A percentile compares a stretch with the other conserved stretches of the same genome.
Conservation (phyloP, 2,888 invertebrate genomes). For the Sinhomidia bicolor region DNA sequence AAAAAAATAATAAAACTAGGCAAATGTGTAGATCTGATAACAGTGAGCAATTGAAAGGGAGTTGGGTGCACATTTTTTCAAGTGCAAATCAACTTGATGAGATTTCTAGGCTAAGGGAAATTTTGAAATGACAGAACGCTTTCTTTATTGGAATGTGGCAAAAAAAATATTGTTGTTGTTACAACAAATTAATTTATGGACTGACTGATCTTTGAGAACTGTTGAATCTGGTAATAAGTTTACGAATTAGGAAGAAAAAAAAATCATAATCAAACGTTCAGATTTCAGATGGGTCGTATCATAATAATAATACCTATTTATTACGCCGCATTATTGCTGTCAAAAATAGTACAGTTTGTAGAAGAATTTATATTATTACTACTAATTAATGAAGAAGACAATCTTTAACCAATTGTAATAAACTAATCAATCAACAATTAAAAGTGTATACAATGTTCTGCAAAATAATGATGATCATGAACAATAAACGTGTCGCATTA, state of each 20-base stretch:
- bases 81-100: too few relatives aligned
- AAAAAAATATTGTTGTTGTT: too few relatives aligned
- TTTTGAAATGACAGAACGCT: too few relatives aligned
- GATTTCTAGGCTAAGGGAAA: too few relatives aligned
- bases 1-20: too few relatives aligned
- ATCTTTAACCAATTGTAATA: slow-evolving; percentile 20
- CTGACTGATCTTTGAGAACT: slow-evolving; percentile 30
- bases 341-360: background rate
- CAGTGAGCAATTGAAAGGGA: too few relatives aligned
- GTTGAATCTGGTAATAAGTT: slow-evolving; percentile 3
- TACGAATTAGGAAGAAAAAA: background rate
- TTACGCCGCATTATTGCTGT: background rate
- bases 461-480: background rate
- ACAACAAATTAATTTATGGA: background rate
- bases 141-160: too few relatives aligned
- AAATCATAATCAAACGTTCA: background rate
- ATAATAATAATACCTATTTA: background rate
- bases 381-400: background rate
- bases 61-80: too few relatives aligned
- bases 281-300: background rate
- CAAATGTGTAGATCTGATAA: too few relatives aligned
- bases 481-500: slow-evolving; percentile 24
- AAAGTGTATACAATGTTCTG: background rate
- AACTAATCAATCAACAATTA: too few relatives aligned
- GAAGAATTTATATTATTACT: background rate